Percentiles rank a stretch among this genome's conserved stretches.
These are phyloP conservation scores for Clamator glandarius DNA, from an alignment of 2,797 vertebrate genomes.

Conservation along the genomic window DNA sequence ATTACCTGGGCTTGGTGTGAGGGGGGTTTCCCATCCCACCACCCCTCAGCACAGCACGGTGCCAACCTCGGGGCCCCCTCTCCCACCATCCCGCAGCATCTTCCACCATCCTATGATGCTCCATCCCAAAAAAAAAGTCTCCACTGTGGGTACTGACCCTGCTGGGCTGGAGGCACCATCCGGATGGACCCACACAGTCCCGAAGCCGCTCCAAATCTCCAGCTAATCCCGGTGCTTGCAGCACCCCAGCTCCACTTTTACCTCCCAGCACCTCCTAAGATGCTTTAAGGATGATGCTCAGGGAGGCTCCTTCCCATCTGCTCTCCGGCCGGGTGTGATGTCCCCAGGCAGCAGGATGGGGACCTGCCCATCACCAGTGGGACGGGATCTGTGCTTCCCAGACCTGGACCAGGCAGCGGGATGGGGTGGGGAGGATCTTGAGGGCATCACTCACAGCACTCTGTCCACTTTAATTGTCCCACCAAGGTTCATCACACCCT, in stretches of 20 bases:
- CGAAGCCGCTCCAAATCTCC: rapidly evolving
- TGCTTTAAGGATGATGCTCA: slow-evolving; percentile 46
- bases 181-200: rapidly evolving
- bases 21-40: not conserved
- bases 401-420: not conserved
- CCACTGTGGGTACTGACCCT: not conserved
- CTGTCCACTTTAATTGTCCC: rapidly evolving
- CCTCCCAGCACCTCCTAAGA: slow-evolving; percentile 62
- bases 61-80: rapidly evolving
- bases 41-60: rapidly evolving
- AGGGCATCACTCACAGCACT: rapidly evolving
- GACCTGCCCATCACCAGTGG: rapidly evolving
- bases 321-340: not conserved
- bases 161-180: not conserved
- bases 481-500: not conserved
- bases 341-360: not conserved
- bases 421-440: not conserved
- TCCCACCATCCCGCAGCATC: rapidly evolving
- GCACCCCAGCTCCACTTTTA: slow-evolving; percentile 36
- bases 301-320: slow-evolving; percentile 13
- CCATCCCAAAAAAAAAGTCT: not conserved
- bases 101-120: rapidly evolving
- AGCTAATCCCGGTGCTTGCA: not conserved
- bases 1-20: not conserved
- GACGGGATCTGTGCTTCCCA: not conserved